A percentile compares a stretch with the other conserved stretches of the same genome.
Conservation (phyloP, 2,888 invertebrate genomes). For the Poecilus cupreus region DNA sequence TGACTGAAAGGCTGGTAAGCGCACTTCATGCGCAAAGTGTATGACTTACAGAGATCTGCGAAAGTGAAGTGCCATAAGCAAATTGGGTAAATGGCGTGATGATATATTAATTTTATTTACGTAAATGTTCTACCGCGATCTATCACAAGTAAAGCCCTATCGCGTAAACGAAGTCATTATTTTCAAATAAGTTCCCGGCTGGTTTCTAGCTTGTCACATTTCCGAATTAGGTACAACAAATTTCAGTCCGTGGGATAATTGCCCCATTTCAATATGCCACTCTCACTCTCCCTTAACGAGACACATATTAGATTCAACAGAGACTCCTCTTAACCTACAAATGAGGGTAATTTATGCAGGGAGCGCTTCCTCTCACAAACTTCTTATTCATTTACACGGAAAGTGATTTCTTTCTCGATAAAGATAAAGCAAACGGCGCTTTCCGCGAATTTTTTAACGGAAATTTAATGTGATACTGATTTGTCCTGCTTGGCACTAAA, state of each 20-base stretch:
- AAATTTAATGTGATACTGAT: not conserved
- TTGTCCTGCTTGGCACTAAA: no score
- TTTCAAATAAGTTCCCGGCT: no score
- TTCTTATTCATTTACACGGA: not conserved
- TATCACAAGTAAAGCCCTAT: no score
- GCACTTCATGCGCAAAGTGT: no score
- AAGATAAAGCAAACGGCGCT: no score
- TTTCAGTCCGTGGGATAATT: not conserved
- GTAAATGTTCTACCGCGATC: no score
- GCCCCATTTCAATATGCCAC: not conserved
- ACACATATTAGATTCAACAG: slow-evolving; percentile 8
- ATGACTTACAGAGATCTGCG: no score
- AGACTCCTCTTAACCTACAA: not conserved
- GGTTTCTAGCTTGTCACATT: not conserved
- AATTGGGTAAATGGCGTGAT: no score
- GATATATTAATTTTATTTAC: no score
- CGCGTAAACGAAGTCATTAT: no score
- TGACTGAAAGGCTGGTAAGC: no score
- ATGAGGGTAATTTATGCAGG: not conserved
- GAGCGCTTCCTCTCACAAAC: not conserved
- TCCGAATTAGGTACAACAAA: not conserved
- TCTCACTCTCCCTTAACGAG: not conserved
- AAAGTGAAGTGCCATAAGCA: no score
- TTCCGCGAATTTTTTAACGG: not conserved
- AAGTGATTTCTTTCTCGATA: not conserved